phyloP scores from a whole-genome alignment of 2,113 vertebrate species.

The Onychostoma macrolepis region DNA sequence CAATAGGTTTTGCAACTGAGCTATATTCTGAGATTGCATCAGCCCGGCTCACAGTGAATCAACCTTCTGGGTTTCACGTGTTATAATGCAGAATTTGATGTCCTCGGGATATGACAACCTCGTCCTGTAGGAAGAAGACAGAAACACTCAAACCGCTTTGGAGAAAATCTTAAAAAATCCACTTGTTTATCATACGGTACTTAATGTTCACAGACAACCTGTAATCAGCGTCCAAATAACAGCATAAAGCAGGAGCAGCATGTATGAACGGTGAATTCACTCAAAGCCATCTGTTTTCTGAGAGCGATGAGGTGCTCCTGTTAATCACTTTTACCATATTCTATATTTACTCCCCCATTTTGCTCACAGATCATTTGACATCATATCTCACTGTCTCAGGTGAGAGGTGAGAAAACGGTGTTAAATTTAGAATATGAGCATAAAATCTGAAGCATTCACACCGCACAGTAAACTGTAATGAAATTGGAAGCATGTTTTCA shows the following conservation, averaged over 20 bases:
- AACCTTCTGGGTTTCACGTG: background rate
- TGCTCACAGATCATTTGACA: conserved; percentile 8
- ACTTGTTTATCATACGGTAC: background rate
- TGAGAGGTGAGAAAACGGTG: conserved; percentile 12
- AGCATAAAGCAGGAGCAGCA: background rate
- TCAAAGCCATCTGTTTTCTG: background rate
- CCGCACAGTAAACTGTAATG: background rate
- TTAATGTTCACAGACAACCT: background rate
- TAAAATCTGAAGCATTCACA: background rate
- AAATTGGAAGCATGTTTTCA: background rate
- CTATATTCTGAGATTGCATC: background rate
- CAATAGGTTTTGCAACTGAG: background rate
- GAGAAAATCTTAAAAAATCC: background rate
- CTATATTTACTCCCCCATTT: conserved; percentile 30
- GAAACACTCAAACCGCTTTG: background rate
- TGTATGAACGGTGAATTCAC: background rate
- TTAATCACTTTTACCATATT: conserved; percentile 23
- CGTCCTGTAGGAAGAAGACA: background rate
- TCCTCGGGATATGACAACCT: conserved; percentile 12
- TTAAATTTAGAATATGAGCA: conserved; percentile 3
- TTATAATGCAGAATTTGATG: conserved; percentile 1
- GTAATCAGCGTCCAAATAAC: conserved; percentile 3
- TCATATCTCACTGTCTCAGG: conserved; percentile 10
- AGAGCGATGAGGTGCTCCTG: background rate
- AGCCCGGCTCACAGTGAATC: background rate